phyloP scores from a whole-genome alignment of 1,140 invertebrate genomes.

The Thaumatotibia leucotreta region DNA sequence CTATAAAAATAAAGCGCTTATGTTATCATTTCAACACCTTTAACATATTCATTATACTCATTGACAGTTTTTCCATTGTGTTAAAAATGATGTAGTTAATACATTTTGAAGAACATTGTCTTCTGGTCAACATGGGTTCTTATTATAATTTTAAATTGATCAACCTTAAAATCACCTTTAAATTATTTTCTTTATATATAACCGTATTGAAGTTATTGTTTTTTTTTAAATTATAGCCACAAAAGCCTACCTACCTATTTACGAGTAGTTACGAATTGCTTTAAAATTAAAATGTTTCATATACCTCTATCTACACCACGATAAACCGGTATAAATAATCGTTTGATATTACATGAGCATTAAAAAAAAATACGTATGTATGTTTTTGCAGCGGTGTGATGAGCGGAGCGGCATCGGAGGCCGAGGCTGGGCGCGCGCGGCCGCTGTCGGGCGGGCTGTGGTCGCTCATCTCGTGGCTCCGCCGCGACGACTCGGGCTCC shows the following conservation, averaged over 20 bases:
- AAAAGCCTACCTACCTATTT: no score
- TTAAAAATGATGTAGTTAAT: background rate
- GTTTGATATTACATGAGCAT: background rate
- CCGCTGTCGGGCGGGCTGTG: constrained; percentile 59
- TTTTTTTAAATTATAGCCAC: no score
- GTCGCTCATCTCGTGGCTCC: constrained; percentile 63
- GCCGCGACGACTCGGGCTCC: constrained; percentile 53
- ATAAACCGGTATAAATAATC: background rate
- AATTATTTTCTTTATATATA: no score
- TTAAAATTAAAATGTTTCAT: no score
- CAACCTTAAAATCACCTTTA: no score
- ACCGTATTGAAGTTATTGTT: no score
- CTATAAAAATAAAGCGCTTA: background rate
- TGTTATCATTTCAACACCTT: no score
- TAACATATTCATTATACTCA: no score
- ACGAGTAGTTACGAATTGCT: no score
- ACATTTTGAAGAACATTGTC: background rate
- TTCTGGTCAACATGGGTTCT: no score
- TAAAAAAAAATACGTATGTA: background rate
- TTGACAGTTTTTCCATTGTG: background rate
- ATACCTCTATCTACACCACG: no score
- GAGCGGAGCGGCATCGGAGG: constrained; percentile 42
- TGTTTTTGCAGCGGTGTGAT: constrained; percentile 59
- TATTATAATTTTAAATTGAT: no score
- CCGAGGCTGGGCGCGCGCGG: constrained; percentile 49